Evolutionary conservation across 2,797 vertebrate genomes (phyloP), one percentile per base, ranked within the genome.

Genomic region (Setipinna tenuifilis): DNA sequence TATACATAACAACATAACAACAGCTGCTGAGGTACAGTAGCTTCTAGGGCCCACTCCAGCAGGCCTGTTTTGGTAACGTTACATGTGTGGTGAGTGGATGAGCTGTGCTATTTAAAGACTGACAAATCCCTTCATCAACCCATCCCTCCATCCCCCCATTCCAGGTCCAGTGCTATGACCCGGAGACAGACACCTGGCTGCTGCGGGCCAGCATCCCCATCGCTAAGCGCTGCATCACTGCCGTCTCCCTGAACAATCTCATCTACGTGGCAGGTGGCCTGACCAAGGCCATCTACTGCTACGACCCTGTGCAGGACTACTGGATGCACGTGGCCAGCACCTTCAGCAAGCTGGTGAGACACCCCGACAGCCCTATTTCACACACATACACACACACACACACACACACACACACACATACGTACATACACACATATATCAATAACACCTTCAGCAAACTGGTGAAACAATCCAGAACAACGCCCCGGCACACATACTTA

Each of bases 161-260:
- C 62, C 93, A 99, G 98, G 98, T 99, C 91, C 98, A 99, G 87
- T 99, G 98, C 75, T 99, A 98, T 0, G 97, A 99, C 90, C 98
- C 98, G 2, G 97, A 98, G 90, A 93, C 93, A 7, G 94, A 99
- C 87, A 89, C 95, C 65, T 99, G 98, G 98, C 85, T 97, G 87
- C 96, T 99, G 58, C 96, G 97, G 85, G 97, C 98, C 80, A 97
- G 95, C 90, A 97, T 99, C 89, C 98, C 98, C 83, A 97, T 99
- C 14, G 97, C 98, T 83, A 99, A 98, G 92, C 96, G 98, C 61
- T 99, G 98, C 41, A 99, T 99, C 92, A 98, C 98, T 0, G 98
- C 98, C 0, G 98, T 99, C 85, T 98, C 98, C 88, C 93, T 99
- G 65, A 99, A 98, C 94, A 98, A 98, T 89, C 88, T 99, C 89